These are phyloP conservation scores for Tilapia sparmanii DNA, from an alignment of 2,113 vertebrate species.

Conservation along the genomic window DNA sequence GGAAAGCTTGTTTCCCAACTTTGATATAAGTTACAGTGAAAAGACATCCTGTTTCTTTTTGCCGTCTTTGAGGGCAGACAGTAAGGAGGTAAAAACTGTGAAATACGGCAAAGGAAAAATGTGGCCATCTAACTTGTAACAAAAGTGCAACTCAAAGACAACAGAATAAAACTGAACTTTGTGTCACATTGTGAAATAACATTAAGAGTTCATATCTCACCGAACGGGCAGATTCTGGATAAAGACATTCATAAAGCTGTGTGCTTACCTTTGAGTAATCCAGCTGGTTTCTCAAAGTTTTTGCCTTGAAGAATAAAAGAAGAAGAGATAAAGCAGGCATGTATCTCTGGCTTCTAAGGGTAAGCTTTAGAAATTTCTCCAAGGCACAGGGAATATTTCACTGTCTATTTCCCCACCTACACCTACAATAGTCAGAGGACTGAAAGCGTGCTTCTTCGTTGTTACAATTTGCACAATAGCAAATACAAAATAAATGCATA, in stretches of 20 bases:
- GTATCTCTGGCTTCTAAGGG: background rate
- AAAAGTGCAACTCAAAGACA: background rate
- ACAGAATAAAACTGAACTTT: background rate
- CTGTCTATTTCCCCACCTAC: background rate
- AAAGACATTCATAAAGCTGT: background rate
- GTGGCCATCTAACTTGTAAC: background rate
- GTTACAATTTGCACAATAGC: background rate
- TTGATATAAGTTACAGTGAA: constrained; percentile 56
- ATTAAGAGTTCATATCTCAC: background rate
- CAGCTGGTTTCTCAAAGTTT: constrained; percentile 73
- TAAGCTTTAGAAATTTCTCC: background rate
- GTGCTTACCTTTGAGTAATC: constrained; percentile 85
- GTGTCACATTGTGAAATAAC: background rate
- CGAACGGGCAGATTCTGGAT: background rate
- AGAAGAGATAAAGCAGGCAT: background rate
- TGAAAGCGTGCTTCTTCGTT: background rate
- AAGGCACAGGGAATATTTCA: background rate
- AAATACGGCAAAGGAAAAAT: background rate
- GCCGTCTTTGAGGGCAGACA: background rate
- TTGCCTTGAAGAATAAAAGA: constrained; percentile 72
- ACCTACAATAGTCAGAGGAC: background rate
- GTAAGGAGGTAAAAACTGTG: background rate
- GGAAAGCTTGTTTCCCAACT: constrained; percentile 59
- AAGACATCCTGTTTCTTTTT: constrained; percentile 19
- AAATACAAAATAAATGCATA: background rate